These are phyloP conservation scores for Sturnira hondurensis DNA, from an alignment of 2,113 vertebrate genomes.

Conservation along the genomic window DNA sequence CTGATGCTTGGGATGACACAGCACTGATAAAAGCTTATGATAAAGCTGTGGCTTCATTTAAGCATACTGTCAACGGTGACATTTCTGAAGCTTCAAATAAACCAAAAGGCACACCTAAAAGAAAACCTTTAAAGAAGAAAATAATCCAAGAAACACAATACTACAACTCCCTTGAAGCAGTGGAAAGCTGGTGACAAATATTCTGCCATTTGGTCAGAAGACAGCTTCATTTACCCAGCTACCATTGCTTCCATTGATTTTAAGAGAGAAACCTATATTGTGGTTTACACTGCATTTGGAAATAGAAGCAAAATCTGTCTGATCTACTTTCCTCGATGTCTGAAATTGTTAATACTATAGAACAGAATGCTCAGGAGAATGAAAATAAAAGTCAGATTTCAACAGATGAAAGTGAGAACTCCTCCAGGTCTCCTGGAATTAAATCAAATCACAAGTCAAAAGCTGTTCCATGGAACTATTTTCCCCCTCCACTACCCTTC, in stretches of 20 bases:
- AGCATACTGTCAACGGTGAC: too few relatives aligned
- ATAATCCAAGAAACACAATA: too few relatives aligned
- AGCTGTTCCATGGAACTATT: slow-evolving; percentile 78
- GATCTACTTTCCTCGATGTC: slow-evolving; percentile 83
- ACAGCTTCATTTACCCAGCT: slow-evolving; percentile 91
- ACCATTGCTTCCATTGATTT: slow-evolving; percentile 88
- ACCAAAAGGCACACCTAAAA: too few relatives aligned
- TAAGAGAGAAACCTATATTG: slow-evolving; percentile 87
- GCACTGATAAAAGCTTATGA: too few relatives aligned
- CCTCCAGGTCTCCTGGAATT: slow-evolving; percentile 79
- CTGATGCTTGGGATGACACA: too few relatives aligned
- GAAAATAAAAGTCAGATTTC: slow-evolving; percentile 86
- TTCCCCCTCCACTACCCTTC: slow-evolving; percentile 80
- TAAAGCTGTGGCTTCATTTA: too few relatives aligned
- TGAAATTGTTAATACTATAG: slow-evolving; percentile 82
- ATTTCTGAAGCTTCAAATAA: too few relatives aligned
- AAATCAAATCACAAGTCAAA: slow-evolving; percentile 82
- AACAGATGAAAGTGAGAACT: slow-evolving; percentile 93
- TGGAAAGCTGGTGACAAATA: slow-evolving; percentile 94
- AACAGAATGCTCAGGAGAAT: slow-evolving; percentile 63
- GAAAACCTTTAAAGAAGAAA: too few relatives aligned
- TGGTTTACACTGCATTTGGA: slow-evolving; percentile 90
- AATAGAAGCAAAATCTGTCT: slow-evolving; percentile 90
- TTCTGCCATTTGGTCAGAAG: slow-evolving; percentile 92
- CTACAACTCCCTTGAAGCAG: slow-evolving; percentile 68